Conservation (phyloP, 2,113 vertebrate genomes). For the Labeo catla region DNA sequence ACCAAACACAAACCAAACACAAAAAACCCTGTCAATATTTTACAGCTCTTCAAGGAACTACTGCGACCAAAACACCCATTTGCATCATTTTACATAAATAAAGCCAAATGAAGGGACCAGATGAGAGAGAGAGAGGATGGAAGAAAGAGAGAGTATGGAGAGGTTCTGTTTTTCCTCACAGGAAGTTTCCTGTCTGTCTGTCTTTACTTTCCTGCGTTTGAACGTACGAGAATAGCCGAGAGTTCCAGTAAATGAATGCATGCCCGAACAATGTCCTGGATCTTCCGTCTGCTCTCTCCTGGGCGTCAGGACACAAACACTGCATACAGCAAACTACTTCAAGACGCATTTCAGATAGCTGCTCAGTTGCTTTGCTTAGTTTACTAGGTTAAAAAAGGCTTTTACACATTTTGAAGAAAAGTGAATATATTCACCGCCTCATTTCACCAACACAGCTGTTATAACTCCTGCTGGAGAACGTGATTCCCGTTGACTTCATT, state of each 20-base stretch:
- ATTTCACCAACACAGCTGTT: not conserved
- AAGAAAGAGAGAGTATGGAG: not conserved
- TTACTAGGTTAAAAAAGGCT: not conserved
- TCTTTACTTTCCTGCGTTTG: constrained; percentile 35
- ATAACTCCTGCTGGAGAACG: not conserved
- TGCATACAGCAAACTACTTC: not conserved
- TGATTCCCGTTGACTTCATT: not conserved
- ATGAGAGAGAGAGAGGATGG: not conserved
- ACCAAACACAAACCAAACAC: no score
- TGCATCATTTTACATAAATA: not conserved
- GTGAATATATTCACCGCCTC: not conserved
- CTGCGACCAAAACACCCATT: not conserved
- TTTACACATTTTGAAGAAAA: not conserved
- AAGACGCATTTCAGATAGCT: not conserved
- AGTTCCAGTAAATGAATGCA: constrained; percentile 9
- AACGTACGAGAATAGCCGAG: not conserved
- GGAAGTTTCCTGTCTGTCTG: constrained; percentile 33
- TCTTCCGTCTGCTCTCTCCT: not conserved
- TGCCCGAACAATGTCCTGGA: constrained; percentile 9
- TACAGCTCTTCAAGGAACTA: not conserved
- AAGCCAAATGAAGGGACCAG: not conserved
- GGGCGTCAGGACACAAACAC: not conserved
- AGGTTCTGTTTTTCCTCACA: constrained; percentile 12
- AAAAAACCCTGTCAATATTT: not conserved
- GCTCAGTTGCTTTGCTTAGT: not conserved